Percentiles rank a stretch among this genome's conserved stretches.
Evolutionary conservation across 2,113 vertebrate species (phyloP).

Genomic region (Ptilorrhoa leucosticta): DNA sequence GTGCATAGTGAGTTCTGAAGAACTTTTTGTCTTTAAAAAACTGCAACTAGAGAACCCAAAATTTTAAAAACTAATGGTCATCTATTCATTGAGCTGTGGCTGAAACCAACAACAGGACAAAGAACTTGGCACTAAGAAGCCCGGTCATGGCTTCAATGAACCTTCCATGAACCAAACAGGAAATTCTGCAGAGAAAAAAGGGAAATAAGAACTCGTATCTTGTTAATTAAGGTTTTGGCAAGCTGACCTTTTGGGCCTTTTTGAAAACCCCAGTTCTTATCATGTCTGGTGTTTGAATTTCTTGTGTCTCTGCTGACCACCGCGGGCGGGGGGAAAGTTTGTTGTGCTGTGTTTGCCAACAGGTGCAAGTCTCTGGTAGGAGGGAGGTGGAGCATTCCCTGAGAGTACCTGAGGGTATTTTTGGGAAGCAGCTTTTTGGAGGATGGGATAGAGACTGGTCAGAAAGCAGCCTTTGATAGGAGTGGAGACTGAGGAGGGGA

Average conservation of each 20-base stretch:
- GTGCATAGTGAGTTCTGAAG: background rate
- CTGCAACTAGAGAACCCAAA: background rate
- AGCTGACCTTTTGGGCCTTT: background rate
- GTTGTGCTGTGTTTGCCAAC: background rate
- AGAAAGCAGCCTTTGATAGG: background rate
- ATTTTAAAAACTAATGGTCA: background rate
- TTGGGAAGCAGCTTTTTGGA: background rate
- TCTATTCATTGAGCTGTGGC: background rate
- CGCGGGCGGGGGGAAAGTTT: rapidly evolving
- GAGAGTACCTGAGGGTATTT: rapidly evolving
- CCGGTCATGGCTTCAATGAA: rapidly evolving
- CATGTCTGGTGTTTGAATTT: background rate
- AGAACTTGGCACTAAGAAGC: background rate
- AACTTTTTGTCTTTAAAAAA: background rate
- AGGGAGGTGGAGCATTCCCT: background rate
- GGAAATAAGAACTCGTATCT: background rate
- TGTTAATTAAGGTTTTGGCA: background rate
- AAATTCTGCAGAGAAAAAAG: background rate
- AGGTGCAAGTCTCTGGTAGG: background rate
- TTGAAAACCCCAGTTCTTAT: background rate
- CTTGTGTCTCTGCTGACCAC: rapidly evolving
- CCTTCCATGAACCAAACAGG: background rate
- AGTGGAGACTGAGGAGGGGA: background rate
- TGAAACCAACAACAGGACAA: background rate
- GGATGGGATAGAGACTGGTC: background rate